These are phyloP conservation scores for Passer montanus DNA, from an alignment of 2,113 vertebrate species.

Conservation along the genomic window DNA sequence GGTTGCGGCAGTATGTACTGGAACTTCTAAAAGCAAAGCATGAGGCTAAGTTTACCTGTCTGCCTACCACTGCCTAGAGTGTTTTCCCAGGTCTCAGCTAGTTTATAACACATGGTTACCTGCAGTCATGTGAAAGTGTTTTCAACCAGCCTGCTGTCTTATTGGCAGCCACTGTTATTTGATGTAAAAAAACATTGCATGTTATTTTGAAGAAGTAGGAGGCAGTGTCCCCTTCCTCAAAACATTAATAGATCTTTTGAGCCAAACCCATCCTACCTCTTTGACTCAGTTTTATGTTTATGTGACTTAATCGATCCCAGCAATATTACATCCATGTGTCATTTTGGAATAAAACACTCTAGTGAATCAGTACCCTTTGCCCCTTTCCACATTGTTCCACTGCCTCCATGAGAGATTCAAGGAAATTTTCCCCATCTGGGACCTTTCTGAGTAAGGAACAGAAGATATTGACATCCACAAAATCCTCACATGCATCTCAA, in stretches of 20 bases:
- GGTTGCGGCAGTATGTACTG: slow-evolving; percentile 55
- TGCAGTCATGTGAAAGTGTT: slow-evolving; percentile 56
- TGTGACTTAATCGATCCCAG: neutral
- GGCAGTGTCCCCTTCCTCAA: neutral
- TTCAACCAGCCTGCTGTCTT: slow-evolving; percentile 26
- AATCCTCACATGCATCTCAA: neutral
- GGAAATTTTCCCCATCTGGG: neutral
- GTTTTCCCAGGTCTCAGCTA: slow-evolving; percentile 49
- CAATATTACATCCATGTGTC: neutral
- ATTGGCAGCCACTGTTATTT: slow-evolving; percentile 17
- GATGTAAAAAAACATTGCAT: neutral
- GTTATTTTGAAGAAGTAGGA: neutral
- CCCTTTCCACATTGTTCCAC: slow-evolving; percentile 3
- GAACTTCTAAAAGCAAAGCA: slow-evolving; percentile 64
- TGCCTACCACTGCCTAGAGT: slow-evolving; percentile 62
- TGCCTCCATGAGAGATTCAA: neutral
- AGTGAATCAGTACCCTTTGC: neutral
- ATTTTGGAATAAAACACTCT: neutral
- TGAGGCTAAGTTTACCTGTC: slow-evolving; percentile 65
- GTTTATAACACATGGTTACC: slow-evolving; percentile 29
- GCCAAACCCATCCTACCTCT: neutral
- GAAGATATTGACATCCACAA: neutral
- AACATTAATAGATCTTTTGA: neutral
- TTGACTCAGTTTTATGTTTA: neutral
- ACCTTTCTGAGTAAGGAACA: neutral